Evolutionary conservation across 2,888 invertebrate species (phyloP).

Genomic region (Melanostoma mellinum): DNA sequence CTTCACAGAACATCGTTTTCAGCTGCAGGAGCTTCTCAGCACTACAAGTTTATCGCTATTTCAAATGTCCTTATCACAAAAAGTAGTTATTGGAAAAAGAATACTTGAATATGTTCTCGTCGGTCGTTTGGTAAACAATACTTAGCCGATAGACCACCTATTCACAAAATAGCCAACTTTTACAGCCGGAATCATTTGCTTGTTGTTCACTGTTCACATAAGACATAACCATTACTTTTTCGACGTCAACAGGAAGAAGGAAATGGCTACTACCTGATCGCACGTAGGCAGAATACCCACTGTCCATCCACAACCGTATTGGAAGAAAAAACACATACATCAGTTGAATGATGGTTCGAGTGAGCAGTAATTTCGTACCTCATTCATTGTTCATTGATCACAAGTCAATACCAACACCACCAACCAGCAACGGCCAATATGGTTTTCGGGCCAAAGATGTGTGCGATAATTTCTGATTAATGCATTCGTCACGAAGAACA

Average conservation of each 20-base stretch:
- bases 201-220: no score
- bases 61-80: no score
- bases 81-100: no score
- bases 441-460: background rate
- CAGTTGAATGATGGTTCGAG: slow-evolving; percentile 1
- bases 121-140: no score
- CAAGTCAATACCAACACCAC: background rate
- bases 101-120: no score
- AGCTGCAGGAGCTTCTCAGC: no score
- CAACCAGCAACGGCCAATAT: background rate
- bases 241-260: slow-evolving; percentile 27
- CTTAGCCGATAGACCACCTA: no score
- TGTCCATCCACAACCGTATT: background rate
- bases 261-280: slow-evolving; percentile 15
- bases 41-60: no score
- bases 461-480: slow-evolving; percentile 40
- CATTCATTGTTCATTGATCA: background rate
- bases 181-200: slow-evolving; percentile 5
- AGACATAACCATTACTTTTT: background rate
- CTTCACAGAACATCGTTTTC: no score
- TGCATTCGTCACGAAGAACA: slow-evolving; percentile 47
- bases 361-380: slow-evolving; percentile 21
- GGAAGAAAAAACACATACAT: background rate
- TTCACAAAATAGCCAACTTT: no score
- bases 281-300: slow-evolving; percentile 20